Evolutionary conservation across 2,797 vertebrate species (phyloP).

Genomic region (Coregonus ussuriensis): DNA sequence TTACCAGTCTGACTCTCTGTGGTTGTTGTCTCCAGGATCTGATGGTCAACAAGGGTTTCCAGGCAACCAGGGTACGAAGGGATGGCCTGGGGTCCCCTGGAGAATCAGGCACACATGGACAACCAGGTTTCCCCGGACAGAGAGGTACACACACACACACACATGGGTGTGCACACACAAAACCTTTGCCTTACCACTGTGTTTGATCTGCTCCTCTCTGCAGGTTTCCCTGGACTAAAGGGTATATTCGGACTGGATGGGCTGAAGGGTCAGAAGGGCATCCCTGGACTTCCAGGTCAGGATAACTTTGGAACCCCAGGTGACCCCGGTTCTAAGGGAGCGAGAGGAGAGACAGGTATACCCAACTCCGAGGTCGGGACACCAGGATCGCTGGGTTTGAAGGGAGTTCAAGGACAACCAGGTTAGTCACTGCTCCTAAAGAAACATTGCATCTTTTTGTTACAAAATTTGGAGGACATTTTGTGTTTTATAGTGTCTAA

Average conservation of each 20-base stretch:
- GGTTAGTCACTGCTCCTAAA: constrained; percentile 70
- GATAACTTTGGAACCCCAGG: constrained; percentile 79
- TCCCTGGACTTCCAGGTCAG: constrained; percentile 81
- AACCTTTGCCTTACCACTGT: not conserved
- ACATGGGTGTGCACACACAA: no score
- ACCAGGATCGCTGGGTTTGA: constrained; percentile 76
- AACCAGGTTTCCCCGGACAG: constrained; percentile 75
- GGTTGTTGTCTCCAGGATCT: constrained; percentile 59
- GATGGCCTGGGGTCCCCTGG: constrained; percentile 83
- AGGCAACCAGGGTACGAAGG: constrained; percentile 83
- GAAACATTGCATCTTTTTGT: not conserved
- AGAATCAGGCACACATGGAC: constrained; percentile 76
- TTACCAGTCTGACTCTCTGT: not conserved
- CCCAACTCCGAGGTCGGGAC: constrained; percentile 77
- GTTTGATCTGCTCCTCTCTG: constrained; percentile 35
- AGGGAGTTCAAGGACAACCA: constrained; percentile 81
- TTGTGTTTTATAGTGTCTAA: not conserved
- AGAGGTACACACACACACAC: constrained; percentile 69
- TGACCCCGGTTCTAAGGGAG: constrained; percentile 78
- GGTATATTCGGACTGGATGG: constrained; percentile 89
- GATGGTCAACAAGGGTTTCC: constrained; percentile 80
- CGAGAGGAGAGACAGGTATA: constrained; percentile 81
- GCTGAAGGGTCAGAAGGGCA: constrained; percentile 87
- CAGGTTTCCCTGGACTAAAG: constrained; percentile 84
- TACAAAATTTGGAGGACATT: not conserved